Conservation (phyloP, 2,888 invertebrate species). For the Chrysomela aeneicollis region DNA sequence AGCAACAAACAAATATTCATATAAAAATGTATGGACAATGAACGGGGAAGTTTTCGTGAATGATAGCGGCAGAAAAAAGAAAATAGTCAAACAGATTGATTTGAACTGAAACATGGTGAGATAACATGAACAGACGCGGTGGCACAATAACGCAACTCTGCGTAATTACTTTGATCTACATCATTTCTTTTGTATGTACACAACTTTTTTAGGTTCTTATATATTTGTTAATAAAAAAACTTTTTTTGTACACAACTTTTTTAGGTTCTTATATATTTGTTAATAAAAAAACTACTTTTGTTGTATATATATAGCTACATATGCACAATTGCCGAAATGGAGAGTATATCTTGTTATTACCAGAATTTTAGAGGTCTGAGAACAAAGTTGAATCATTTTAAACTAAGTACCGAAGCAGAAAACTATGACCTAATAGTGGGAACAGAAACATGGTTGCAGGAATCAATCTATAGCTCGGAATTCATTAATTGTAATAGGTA, state of each 20-base stretch:
- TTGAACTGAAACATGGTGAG: too few relatives aligned
- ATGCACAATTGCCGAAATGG: slow-evolving; percentile 8
- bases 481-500: slow-evolving; percentile 14
- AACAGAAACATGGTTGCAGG: slow-evolving; percentile 9
- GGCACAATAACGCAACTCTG: too few relatives aligned
- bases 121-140: too few relatives aligned
- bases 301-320: slow-evolving; percentile 8
- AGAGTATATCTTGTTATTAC: slow-evolving; percentile 12
- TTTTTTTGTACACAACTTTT: background rate
- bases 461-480: slow-evolving; percentile 11
- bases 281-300: slow-evolving; percentile 6
- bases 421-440: slow-evolving; percentile 14
- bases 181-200: background rate
- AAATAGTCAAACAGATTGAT: too few relatives aligned
- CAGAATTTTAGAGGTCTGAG: background rate
- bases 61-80: too few relatives aligned
- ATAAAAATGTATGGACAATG: too few relatives aligned
- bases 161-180: background rate
- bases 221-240: background rate
- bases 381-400: slow-evolving; percentile 12
- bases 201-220: background rate
- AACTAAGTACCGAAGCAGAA: slow-evolving; percentile 13
- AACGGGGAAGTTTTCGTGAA: too few relatives aligned
- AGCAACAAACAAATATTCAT: too few relatives aligned
- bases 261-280: background rate